phyloP scores from a whole-genome alignment of 2,797 vertebrate species.

The Phrynocephalus vlangalii region DNA sequence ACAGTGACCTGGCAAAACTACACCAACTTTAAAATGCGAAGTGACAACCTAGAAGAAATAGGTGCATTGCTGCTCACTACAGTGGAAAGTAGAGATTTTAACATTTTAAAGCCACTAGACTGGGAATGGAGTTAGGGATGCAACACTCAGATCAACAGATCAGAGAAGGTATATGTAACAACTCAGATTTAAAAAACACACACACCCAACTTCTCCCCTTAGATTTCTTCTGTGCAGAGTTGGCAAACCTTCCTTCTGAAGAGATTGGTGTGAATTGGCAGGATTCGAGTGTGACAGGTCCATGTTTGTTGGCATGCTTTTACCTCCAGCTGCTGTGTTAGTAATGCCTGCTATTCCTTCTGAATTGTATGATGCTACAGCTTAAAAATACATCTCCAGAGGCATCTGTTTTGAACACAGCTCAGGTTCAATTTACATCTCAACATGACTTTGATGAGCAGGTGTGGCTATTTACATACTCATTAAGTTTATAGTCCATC shows the following conservation, averaged over 20 bases:
- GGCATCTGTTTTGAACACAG: not conserved
- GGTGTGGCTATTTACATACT: not conserved
- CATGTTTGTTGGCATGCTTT: not conserved
- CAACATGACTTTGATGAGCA: not conserved
- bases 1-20: constrained; percentile 7
- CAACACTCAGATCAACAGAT: not conserved
- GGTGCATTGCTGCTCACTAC: not conserved
- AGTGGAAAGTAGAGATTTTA: constrained; percentile 9
- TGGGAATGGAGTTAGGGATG: not conserved
- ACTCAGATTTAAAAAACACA: not conserved
- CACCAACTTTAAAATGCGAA: constrained; percentile 6
- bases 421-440: not conserved
- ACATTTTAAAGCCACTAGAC: not conserved
- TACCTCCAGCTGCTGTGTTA: not conserved
- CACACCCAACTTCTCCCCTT: not conserved
- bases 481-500: not conserved
- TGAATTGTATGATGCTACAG: not conserved
- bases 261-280: not conserved
- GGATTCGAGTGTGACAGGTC: not conserved
- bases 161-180: not conserved
- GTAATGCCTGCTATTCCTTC: not conserved
- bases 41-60: constrained; percentile 15
- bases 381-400: not conserved
- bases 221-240: not conserved
- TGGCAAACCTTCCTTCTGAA: not conserved